phyloP scores from a whole-genome alignment of 2,888 invertebrate genomes.

The Cartodere bifasciata region DNA sequence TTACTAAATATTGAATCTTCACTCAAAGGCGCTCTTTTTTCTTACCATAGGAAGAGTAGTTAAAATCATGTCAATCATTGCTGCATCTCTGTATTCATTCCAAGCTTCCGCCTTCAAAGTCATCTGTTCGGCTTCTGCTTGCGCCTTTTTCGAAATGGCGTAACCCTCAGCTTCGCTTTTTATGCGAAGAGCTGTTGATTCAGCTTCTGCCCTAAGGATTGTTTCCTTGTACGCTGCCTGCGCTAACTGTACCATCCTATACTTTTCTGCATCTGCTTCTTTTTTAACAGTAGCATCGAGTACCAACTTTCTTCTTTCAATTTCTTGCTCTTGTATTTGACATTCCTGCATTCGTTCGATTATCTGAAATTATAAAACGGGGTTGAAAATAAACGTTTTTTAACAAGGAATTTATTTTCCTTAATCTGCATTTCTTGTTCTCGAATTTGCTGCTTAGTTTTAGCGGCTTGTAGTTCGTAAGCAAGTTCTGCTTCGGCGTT shows the following conservation, averaged over 20 bases:
- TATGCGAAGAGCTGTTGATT: conserved; percentile 73
- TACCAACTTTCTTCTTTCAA: conserved; percentile 75
- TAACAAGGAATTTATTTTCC: no score
- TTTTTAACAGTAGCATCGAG: conserved; percentile 81
- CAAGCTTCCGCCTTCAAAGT: conserved; percentile 90
- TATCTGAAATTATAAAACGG: conserved; percentile 45
- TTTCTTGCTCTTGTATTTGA: conserved; percentile 88
- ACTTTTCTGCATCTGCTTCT: conserved; percentile 90
- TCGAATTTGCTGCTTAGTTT: conserved; percentile 72
- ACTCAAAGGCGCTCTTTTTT: no score
- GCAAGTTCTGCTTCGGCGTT: conserved; percentile 86
- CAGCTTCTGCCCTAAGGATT: conserved; percentile 84
- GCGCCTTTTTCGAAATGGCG: conserved; percentile 83
- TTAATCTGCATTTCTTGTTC: conserved; percentile 90
- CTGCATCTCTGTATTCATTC: conserved; percentile 86
- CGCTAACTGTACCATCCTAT: conserved; percentile 75
- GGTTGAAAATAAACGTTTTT: no score
- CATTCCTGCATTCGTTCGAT: conserved; percentile 55
- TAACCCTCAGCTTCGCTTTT: conserved; percentile 80
- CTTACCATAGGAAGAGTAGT: conserved; percentile 85
- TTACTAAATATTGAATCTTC: no score
- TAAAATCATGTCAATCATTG: conserved; percentile 89
- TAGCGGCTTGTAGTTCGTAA: conserved; percentile 76
- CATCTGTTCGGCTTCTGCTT: conserved; percentile 92
- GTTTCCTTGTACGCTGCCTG: conserved; percentile 77